Conservation (phyloP, 2,113 vertebrate species). For the Pseudopipra pipra region DNA sequence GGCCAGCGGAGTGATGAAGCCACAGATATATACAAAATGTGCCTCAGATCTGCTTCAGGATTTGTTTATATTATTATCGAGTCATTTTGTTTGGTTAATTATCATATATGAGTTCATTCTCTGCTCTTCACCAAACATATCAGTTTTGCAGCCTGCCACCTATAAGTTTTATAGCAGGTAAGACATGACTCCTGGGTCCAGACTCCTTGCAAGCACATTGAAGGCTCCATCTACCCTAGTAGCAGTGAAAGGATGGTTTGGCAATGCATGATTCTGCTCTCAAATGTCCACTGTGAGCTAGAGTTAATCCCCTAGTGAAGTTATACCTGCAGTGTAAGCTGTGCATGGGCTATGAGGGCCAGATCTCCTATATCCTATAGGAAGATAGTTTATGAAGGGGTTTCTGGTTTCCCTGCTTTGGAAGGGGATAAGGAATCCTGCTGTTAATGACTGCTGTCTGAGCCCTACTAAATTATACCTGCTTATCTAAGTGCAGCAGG, state of each 20-base stretch:
- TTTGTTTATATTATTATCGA: background rate
- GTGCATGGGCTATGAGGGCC: background rate
- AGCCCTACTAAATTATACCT: constrained; percentile 21
- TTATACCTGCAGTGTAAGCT: background rate
- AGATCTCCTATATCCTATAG: background rate
- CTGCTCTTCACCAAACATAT: background rate
- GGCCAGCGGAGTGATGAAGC: background rate
- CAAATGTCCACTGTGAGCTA: background rate
- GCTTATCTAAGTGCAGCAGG: background rate
- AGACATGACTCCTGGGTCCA: background rate
- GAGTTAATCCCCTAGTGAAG: background rate
- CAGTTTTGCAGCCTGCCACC: background rate
- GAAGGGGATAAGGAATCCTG: background rate
- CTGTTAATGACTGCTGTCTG: background rate
- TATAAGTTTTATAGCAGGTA: background rate
- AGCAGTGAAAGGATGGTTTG: background rate
- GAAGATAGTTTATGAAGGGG: background rate
- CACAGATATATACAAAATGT: background rate
- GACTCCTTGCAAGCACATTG: background rate
- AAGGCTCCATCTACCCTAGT: background rate
- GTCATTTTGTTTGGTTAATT: background rate
- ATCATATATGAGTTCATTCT: background rate
- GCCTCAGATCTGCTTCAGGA: background rate
- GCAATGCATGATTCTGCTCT: background rate
- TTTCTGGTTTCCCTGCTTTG: constrained; percentile 16